Conservation (phyloP, 2,888 invertebrate species). For the Cyaniris semiargus region DNA sequence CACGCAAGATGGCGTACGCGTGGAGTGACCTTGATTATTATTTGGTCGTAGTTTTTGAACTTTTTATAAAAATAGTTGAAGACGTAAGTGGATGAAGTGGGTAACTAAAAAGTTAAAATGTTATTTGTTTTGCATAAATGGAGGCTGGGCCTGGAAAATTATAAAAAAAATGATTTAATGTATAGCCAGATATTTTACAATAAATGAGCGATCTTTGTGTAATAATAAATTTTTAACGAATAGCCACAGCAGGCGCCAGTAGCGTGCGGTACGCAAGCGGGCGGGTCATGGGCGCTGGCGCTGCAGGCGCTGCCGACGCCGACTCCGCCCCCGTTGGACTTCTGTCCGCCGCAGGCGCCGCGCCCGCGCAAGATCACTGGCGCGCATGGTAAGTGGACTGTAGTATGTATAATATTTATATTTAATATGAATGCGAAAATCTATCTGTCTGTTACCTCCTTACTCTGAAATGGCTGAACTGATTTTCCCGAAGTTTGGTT, state of each 20-base stretch:
- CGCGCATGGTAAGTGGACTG: conserved; percentile 62
- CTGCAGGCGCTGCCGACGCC: conserved; percentile 65
- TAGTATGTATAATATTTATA: not conserved
- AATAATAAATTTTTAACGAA: not conserved
- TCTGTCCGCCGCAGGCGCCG: conserved; percentile 63
- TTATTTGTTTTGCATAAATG: no score
- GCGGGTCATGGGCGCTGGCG: conserved; percentile 59
- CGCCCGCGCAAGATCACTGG: conserved; percentile 68
- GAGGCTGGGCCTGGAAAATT: no score
- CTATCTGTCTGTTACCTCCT: no score
- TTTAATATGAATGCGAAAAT: no score
- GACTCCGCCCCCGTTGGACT: conserved; percentile 63
- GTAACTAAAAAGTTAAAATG: no score
- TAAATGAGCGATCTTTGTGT: no score
- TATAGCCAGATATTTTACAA: no score
- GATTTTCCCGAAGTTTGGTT: no score
- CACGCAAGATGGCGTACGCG: not conserved
- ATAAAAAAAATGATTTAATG: no score
- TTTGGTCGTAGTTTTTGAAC: not conserved
- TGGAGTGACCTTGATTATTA: not conserved
- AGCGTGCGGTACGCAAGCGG: not conserved
- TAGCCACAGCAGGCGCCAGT: not conserved
- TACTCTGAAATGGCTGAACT: no score
- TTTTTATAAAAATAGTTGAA: no score
- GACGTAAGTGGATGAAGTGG: no score